Conservation (phyloP, 2,888 invertebrate species). For the Drosophila merina region DNA sequence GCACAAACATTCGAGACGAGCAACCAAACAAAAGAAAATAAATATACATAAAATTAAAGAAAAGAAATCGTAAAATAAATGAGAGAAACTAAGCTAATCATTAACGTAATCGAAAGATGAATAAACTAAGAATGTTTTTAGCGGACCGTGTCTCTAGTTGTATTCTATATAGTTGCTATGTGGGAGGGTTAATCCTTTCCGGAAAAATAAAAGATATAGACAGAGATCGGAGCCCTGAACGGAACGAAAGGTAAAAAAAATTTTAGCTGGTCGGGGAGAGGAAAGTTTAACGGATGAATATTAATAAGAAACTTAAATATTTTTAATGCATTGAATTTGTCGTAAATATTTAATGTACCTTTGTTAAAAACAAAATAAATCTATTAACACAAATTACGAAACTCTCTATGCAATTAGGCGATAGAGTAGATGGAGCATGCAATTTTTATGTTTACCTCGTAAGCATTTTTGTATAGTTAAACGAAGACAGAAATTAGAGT, state of each 20-base stretch:
- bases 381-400: slow-evolving; percentile 63
- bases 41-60: slow-evolving; percentile 41
- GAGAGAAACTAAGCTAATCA: slow-evolving; percentile 41
- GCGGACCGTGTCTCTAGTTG: slow-evolving; percentile 70
- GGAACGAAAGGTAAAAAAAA: slow-evolving; percentile 35
- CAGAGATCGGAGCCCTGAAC: slow-evolving; percentile 18
- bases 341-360: slow-evolving; percentile 79
- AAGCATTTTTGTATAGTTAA: slow-evolving; percentile 74
- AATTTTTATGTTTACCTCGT: slow-evolving; percentile 68
- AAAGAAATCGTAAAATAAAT: slow-evolving; percentile 37
- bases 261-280: slow-evolving; percentile 19
- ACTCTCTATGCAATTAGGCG: slow-evolving; percentile 50
- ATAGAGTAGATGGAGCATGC: slow-evolving; percentile 51
- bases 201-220: slow-evolving; percentile 9
- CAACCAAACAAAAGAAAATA: slow-evolving; percentile 14
- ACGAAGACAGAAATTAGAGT: slow-evolving; percentile 34
- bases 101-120: slow-evolving; percentile 52
- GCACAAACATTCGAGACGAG: slow-evolving; percentile 51
- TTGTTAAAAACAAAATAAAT: slow-evolving; percentile 74
- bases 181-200: slow-evolving; percentile 44
- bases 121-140: slow-evolving; percentile 72
- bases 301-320: slow-evolving; percentile 62
- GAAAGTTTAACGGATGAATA: slow-evolving; percentile 20
- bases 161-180: slow-evolving; percentile 69
- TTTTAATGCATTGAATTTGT: slow-evolving; percentile 77